Conservation (phyloP, 2,888 invertebrate genomes). For the Lithophane ornitopus region DNA sequence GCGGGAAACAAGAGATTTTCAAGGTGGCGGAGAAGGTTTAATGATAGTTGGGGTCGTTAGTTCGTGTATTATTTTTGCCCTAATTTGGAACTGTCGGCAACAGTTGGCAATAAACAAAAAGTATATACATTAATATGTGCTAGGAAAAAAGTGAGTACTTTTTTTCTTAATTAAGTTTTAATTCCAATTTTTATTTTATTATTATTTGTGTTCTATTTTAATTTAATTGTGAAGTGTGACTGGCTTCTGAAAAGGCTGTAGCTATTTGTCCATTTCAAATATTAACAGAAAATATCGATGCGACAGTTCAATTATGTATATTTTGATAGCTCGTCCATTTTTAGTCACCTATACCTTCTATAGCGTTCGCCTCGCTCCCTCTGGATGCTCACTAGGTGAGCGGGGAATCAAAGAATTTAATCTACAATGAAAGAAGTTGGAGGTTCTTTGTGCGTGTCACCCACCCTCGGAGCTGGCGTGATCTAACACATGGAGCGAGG, state of each 20-base stretch:
- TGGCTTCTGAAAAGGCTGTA: neutral
- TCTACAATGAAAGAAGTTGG: slow-evolving; percentile 89
- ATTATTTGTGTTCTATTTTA: neutral
- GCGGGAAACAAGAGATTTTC: slow-evolving; percentile 33
- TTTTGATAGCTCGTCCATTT: neutral
- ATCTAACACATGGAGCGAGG: slow-evolving; percentile 69
- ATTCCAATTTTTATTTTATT: neutral
- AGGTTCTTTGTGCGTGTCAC: slow-evolving; percentile 88
- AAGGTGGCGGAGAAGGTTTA: slow-evolving; percentile 24
- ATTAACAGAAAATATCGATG: neutral
- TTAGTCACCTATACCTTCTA: neutral
- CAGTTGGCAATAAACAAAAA: neutral
- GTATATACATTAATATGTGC: neutral
- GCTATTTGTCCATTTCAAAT: neutral
- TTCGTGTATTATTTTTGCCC: slow-evolving; percentile 21
- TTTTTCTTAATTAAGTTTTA: neutral
- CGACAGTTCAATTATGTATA: neutral
- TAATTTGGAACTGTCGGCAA: neutral
- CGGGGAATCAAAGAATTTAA: slow-evolving; percentile 88
- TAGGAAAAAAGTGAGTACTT: neutral
- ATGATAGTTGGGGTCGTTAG: slow-evolving; percentile 12
- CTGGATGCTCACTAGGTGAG: slow-evolving; percentile 77
- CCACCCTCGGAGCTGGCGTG: slow-evolving; percentile 76
- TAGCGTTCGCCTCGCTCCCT: slow-evolving; percentile 31
- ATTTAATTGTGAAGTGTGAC: neutral